Percentiles rank a stretch among this genome's conserved stretches.
Conservation (phyloP, 2,888 invertebrate genomes). For the Drosophila dives region DNA sequence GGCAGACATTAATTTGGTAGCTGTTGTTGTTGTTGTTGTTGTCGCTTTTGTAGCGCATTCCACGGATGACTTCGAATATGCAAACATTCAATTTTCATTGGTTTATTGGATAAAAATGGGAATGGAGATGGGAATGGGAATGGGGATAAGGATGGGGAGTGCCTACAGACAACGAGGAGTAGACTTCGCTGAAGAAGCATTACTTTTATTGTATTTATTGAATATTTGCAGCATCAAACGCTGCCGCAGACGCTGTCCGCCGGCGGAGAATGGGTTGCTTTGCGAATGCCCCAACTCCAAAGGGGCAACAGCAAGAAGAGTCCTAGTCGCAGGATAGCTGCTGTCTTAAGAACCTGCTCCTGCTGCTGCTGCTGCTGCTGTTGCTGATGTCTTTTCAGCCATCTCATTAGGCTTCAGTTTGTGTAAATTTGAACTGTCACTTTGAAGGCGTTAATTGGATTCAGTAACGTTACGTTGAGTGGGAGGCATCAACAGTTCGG, state of each 20-base stretch:
- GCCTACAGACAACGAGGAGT: neutral
- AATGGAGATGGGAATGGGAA: neutral
- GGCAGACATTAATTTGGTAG: constrained; percentile 18
- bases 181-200: constrained; percentile 35
- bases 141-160: neutral
- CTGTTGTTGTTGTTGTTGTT: constrained; percentile 17
- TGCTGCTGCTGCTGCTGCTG: neutral
- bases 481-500: constrained; percentile 30
- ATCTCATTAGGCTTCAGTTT: constrained; percentile 63
- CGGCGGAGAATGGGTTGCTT: neutral
- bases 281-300: neutral
- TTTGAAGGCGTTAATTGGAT: constrained; percentile 82
- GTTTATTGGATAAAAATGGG: constrained; percentile 1
- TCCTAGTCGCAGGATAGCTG: constrained; percentile 13
- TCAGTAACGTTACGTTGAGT: constrained; percentile 69
- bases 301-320: neutral
- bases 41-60: constrained; percentile 65
- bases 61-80: constrained; percentile 72
- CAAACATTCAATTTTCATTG: constrained; percentile 74
- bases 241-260: constrained; percentile 41
- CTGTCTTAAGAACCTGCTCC: neutral
- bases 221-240: constrained; percentile 75
- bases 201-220: constrained; percentile 80
- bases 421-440: constrained; percentile 81
- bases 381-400: neutral